phyloP scores from a whole-genome alignment of 1,140 invertebrate genomes.

The Heliothis subflexa region DNA sequence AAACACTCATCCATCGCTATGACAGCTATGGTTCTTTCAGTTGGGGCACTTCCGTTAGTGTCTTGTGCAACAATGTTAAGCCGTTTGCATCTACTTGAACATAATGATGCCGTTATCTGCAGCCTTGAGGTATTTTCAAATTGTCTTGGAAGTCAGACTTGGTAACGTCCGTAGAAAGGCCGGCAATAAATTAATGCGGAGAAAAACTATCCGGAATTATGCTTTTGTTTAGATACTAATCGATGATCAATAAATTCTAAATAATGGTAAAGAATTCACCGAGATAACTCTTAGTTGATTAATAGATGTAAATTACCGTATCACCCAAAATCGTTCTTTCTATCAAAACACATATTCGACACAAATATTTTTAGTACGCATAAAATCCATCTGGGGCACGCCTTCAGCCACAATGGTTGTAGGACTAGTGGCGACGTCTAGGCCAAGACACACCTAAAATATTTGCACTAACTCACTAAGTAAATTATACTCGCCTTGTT shows the following conservation, averaged over 20 bases:
- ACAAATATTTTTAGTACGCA: slow-evolving; percentile 17
- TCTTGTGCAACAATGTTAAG: slow-evolving; percentile 38
- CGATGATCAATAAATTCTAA: not conserved
- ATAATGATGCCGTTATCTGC: slow-evolving; percentile 44
- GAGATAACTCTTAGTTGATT: not conserved
- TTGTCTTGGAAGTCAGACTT: slow-evolving; percentile 21
- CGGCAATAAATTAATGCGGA: slow-evolving; percentile 33
- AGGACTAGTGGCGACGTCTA: slow-evolving; percentile 18
- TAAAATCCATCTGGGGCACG: not conserved
- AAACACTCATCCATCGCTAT: slow-evolving; percentile 36
- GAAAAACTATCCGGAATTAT: not conserved
- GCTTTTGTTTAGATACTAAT: not conserved
- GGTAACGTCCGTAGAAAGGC: slow-evolving; percentile 24
- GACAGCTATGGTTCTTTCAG: slow-evolving; percentile 41
- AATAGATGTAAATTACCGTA: not conserved
- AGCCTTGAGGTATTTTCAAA: slow-evolving; percentile 40
- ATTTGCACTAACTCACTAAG: slow-evolving; percentile 42
- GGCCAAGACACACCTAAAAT: slow-evolving; percentile 49
- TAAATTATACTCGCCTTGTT: slow-evolving; percentile 52
- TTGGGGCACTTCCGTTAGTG: slow-evolving; percentile 32
- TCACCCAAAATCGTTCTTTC: not conserved
- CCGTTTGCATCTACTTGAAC: slow-evolving; percentile 3
- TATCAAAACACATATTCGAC: not conserved
- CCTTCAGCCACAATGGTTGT: slow-evolving; percentile 7
- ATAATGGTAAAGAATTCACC: no score